These are phyloP conservation scores for Heliconius aoede DNA, from an alignment of 2,888 invertebrate species.

Conservation along the genomic window DNA sequence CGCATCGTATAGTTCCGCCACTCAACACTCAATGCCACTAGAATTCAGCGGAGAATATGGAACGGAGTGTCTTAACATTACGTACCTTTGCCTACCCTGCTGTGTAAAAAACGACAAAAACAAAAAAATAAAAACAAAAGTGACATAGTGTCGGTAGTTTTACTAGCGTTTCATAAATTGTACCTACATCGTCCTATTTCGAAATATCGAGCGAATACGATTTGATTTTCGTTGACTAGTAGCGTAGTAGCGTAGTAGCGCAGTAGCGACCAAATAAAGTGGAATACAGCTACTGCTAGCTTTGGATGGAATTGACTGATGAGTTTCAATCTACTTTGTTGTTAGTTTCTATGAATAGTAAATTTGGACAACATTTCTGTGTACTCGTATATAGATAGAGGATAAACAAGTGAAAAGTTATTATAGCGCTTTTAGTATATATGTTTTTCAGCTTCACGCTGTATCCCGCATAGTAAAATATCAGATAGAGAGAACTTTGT, in stretches of 20 bases:
- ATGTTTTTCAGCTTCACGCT: background rate
- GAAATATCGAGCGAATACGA: constrained; percentile 24
- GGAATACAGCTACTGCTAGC: constrained; percentile 20
- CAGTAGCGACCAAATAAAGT: constrained; percentile 27
- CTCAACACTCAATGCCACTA: too few relatives aligned
- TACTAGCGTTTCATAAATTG: constrained; percentile 16
- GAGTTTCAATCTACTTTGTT: constrained; percentile 27
- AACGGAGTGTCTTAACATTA: too few relatives aligned
- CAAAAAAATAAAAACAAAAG: background rate
- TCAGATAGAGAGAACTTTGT: background rate
- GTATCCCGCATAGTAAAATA: background rate
- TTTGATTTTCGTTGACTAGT: constrained; percentile 25
- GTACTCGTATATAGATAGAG: background rate
- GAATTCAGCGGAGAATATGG: too few relatives aligned
- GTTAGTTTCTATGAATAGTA: constrained; percentile 27
- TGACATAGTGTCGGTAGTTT: background rate
- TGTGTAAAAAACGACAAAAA: background rate
- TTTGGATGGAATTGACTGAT: constrained; percentile 25
- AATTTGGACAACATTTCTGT: constrained; percentile 8
- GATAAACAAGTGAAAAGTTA: background rate
- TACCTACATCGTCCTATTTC: constrained; percentile 9
- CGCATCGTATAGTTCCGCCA: too few relatives aligned
- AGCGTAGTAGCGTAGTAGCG: too few relatives aligned
- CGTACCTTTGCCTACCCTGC: too few relatives aligned
- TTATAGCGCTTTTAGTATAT: too few relatives aligned